Evolutionary conservation across 2,797 vertebrate species (phyloP).

Genomic region (Merluccius polli): DNA sequence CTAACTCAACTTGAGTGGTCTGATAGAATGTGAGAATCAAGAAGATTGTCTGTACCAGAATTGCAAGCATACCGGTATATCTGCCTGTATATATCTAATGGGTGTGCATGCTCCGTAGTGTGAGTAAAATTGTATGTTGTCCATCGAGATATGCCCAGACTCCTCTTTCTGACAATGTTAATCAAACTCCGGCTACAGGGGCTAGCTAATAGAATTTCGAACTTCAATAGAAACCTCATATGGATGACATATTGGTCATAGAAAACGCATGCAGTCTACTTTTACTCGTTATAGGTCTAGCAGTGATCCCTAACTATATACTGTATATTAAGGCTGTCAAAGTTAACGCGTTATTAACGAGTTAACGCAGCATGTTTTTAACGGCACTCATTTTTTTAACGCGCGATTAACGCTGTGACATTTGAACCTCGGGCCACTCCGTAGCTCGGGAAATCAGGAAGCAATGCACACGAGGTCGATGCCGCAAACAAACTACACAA

Average conservation of each 20-base stretch:
- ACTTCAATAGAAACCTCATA: background rate
- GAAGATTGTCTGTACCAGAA: background rate
- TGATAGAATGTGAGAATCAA: background rate
- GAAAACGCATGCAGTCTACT: background rate
- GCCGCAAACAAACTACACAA: too few species aligned
- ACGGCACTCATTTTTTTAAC: too few species aligned
- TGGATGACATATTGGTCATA: background rate
- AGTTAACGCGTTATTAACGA: too few species aligned
- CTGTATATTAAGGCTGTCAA: too few species aligned
- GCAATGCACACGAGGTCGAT: too few species aligned
- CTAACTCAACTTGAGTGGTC: background rate
- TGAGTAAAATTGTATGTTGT: background rate
- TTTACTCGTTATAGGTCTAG: background rate
- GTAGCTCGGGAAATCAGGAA: too few species aligned
- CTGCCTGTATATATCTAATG: too few species aligned
- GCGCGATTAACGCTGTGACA: too few species aligned
- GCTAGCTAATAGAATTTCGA: background rate
- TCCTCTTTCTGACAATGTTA: background rate
- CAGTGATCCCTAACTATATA: background rate
- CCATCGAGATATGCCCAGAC: background rate
- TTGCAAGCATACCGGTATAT: background rate
- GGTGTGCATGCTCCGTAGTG: background rate
- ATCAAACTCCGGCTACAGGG: background rate
- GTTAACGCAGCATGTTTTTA: too few species aligned
- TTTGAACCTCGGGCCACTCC: too few species aligned